Evolutionary conservation across 2,888 invertebrate species (phyloP), one percentile per base, ranked within the genome.

Genomic region (Pristionchus exspectatus): DNA sequence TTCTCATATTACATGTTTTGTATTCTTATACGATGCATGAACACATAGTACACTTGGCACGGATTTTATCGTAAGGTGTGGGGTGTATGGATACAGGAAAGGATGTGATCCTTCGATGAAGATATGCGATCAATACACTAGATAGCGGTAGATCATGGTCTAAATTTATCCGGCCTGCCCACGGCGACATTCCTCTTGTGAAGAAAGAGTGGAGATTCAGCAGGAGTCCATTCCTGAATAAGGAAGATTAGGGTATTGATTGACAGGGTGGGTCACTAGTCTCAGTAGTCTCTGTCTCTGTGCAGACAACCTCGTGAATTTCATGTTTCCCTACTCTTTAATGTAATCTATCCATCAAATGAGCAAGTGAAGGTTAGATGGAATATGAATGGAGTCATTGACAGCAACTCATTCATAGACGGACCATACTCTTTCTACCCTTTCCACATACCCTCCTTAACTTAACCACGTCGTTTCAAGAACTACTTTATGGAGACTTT

Each of bases 141-240:
- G 24, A 24, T 24, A 24, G 44, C 72, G 44, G 24, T 44, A 44
- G 14, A 83, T 66, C 63, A 59, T 50, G 86, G 86, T 63, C 86
- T 38, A 63, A 86, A 86, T 27, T 56, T 56, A 54, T 66, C 86
- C 38, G 59, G 59, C 66, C 86, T 38, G 59, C 86, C 86, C 38
- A 86, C 86, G 27, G 86, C 86, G 59, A 86, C 86, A 38, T 86
- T 86, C 86, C 86, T 86, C 86, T 86, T 86, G 33, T 38, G 63
- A 7, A 86, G 63, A 86, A 63, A 50, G 30, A 86, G 44, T 7
- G 86, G 83, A 50, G 83, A 83, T 56, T 44, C 86, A 38, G 33
- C 33, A 24, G 66, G 86, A 33, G 63, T 86, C 63, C 63, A 86
- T 30, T 66, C 86, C 86, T 86, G 33, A 86, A 86, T 5, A 30